These are phyloP conservation scores for Lanius ludovicianus DNA, from an alignment of 2,113 vertebrate species.

Conservation along the genomic window DNA sequence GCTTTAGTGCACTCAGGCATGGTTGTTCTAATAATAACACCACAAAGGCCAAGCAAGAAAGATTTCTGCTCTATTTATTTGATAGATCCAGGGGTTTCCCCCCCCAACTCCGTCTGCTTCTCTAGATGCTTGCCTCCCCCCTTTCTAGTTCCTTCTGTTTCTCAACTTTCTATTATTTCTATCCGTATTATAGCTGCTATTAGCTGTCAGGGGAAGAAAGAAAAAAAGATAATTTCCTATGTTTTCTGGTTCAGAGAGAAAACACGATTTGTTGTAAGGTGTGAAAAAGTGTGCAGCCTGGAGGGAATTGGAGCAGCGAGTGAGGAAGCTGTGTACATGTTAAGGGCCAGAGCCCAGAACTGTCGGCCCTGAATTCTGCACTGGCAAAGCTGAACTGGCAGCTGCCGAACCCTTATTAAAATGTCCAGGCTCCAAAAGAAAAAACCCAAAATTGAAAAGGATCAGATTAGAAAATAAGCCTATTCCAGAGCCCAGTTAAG, in stretches of 20 bases:
- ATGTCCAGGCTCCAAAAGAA: not conserved
- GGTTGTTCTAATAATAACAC: slow-evolving; percentile 71
- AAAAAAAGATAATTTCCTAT: not conserved
- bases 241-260: not conserved
- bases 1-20: slow-evolving; percentile 55
- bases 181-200: not conserved
- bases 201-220: not conserved
- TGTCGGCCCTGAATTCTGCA: not conserved
- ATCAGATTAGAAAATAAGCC: not conserved
- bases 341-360: not conserved
- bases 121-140: not conserved
- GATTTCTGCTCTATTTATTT: slow-evolving; percentile 72
- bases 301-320: not conserved
- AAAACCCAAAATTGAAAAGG: not conserved
- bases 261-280: not conserved
- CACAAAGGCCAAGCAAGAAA: slow-evolving; percentile 69
- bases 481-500: not conserved
- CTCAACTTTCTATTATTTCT: not conserved
- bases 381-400: rapidly evolving
- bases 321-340: not conserved
- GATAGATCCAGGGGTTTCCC: slow-evolving; percentile 33
- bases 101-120: slow-evolving; percentile 45
- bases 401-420: not conserved
- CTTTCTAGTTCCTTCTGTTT: not conserved
- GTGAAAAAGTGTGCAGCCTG: not conserved